phyloP scores from a whole-genome alignment of 2,888 invertebrate species.

The Yponomeuta sedellus region DNA sequence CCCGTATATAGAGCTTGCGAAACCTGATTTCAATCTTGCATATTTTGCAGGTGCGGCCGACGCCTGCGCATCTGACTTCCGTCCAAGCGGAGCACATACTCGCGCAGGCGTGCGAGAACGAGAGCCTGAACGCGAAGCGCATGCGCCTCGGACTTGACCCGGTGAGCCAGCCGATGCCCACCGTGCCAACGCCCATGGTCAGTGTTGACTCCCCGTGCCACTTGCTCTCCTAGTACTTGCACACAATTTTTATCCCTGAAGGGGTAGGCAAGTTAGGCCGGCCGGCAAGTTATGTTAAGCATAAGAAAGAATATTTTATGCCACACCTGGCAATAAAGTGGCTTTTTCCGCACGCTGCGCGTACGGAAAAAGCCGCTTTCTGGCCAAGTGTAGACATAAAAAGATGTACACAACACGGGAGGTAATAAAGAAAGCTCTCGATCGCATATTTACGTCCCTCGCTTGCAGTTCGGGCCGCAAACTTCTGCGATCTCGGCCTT shows the following conservation, averaged over 20 bases:
- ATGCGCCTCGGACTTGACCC: slow-evolving; percentile 97
- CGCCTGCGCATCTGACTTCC: slow-evolving; percentile 96
- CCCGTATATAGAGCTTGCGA: no score
- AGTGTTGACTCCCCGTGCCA: slow-evolving; percentile 2
- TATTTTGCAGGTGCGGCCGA: slow-evolving; percentile 87
- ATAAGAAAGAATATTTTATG: no score
- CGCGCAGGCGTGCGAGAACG: slow-evolving; percentile 97
- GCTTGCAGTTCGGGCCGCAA: no score
- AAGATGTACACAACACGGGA: no score
- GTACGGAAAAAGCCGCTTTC: no score
- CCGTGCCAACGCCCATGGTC: slow-evolving; percentile 79
- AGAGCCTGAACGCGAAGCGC: slow-evolving; percentile 97
- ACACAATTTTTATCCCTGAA: not conserved
- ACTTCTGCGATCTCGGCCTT: no score
- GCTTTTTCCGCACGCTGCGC: no score
- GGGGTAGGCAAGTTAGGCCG: not conserved
- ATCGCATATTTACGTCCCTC: no score
- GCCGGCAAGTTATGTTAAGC: no score
- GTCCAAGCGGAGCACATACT: slow-evolving; percentile 97
- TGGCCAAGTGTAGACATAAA: no score
- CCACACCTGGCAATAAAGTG: no score
- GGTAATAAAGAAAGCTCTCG: no score
- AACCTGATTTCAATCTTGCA: not conserved
- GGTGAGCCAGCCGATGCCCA: slow-evolving; percentile 92
- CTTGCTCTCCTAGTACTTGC: not conserved